Evolutionary conservation across 2,888 invertebrate genomes (phyloP).

Genomic region (Apamea monoglypha): DNA sequence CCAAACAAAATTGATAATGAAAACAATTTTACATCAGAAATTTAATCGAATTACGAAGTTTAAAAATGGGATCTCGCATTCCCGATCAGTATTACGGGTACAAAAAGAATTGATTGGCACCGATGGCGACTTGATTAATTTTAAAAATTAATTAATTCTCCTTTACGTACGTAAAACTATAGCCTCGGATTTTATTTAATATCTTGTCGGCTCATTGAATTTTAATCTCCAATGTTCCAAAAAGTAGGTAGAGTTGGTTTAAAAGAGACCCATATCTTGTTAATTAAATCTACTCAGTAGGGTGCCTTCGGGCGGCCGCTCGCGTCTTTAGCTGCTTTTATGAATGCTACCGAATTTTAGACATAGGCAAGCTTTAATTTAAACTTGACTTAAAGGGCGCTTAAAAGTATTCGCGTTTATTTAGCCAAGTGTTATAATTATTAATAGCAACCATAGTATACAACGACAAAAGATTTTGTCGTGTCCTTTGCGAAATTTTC

Average conservation of each 20-base stretch:
- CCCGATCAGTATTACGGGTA: conserved; percentile 69
- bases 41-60: conserved; percentile 84
- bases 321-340: conserved; percentile 80
- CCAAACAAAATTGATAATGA: conserved; percentile 87
- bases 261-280: conserved; percentile 89
- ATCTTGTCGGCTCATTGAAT: conserved; percentile 85
- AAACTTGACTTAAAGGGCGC: conserved; percentile 84
- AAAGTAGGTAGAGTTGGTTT: conserved; percentile 88
- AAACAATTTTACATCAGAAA: conserved; percentile 87
- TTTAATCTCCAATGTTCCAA: conserved; percentile 87
- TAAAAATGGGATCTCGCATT: conserved; percentile 77
- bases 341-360: conserved; percentile 86
- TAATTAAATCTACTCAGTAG: conserved; percentile 89
- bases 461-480: conserved; percentile 72
- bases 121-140: conserved; percentile 67
- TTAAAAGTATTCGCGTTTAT: conserved; percentile 79
- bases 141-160: conserved; percentile 69
- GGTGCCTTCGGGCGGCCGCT: conserved; percentile 83
- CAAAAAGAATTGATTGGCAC: conserved; percentile 71
- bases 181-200: conserved; percentile 79
- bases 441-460: conserved; percentile 66
- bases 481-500: conserved; percentile 64
- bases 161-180: conserved; percentile 73
- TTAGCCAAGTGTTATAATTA: conserved; percentile 73
- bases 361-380: conserved; percentile 86